Evolutionary conservation across 30 jellyfish, hydroid and myxozoan species (phyloP).

Genomic region (Aurelia sp.): DNA sequence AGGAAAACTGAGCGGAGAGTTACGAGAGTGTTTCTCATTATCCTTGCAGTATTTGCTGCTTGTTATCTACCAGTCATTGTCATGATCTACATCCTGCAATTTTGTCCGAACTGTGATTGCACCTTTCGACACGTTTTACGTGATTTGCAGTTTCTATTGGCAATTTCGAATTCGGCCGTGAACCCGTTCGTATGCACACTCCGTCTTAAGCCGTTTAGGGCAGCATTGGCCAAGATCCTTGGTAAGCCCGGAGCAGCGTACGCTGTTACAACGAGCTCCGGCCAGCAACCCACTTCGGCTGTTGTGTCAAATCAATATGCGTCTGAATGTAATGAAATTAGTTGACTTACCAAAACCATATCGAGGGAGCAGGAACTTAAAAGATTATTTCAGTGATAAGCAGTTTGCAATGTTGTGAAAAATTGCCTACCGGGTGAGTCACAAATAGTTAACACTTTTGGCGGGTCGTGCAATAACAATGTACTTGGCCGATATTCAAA

Average conservation of each 20-base stretch:
- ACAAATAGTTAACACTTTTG: too few species aligned
- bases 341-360: too few species aligned
- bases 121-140: slow-evolving; percentile 88
- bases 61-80: slow-evolving; percentile 88
- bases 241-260: background rate
- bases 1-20: slow-evolving; percentile 64
- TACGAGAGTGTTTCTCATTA: slow-evolving; percentile 69
- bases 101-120: slow-evolving; percentile 89
- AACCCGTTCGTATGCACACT: slow-evolving; percentile 92
- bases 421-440: too few species aligned
- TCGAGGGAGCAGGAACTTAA: too few species aligned
- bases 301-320: too few species aligned
- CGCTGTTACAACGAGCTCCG: background rate
- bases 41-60: slow-evolving; percentile 62
- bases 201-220: slow-evolving; percentile 88
- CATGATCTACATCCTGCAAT: slow-evolving; percentile 75
- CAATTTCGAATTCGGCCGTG: slow-evolving; percentile 82
- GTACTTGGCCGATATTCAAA: too few species aligned
- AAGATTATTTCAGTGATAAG: too few species aligned
- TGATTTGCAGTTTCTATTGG: slow-evolving; percentile 85
- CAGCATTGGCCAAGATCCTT: slow-evolving; percentile 70
- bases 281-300: too few species aligned
- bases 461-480: too few species aligned
- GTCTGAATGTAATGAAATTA: too few species aligned
- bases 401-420: too few species aligned